phyloP scores from a whole-genome alignment of 1,140 invertebrate genomes.

The Chymomyza costata region DNA sequence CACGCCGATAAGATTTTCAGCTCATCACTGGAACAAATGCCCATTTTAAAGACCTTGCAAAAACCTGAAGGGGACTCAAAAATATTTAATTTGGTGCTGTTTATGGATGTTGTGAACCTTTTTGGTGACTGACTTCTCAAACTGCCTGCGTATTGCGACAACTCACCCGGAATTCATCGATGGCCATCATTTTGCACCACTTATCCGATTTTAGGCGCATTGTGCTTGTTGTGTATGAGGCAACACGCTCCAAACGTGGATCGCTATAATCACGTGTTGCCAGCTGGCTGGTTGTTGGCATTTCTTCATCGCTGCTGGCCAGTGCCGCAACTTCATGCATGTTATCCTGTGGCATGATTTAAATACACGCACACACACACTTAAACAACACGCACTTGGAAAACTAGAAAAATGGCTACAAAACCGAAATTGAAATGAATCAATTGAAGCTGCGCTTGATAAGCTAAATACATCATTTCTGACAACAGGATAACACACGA shows the following conservation, averaged over 20 bases:
- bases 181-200: slow-evolving; percentile 85
- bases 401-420: too few species aligned
- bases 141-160: too few species aligned
- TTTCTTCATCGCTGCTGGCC: slow-evolving; percentile 57
- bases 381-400: too few species aligned
- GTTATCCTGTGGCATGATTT: slow-evolving; percentile 22
- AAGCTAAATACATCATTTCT: too few species aligned
- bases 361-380: background rate
- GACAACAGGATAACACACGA: too few species aligned
- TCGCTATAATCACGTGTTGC: slow-evolving; percentile 53
- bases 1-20: too few species aligned
- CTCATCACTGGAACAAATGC: too few species aligned
- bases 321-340: slow-evolving; percentile 36
- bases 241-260: slow-evolving; percentile 59
- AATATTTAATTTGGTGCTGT: too few species aligned
- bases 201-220: slow-evolving; percentile 84
- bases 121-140: too few species aligned
- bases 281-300: slow-evolving; percentile 10
- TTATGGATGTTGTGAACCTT: too few species aligned
- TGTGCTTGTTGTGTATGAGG: slow-evolving; percentile 77
- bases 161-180: slow-evolving; percentile 76
- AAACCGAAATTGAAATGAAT: slow-evolving; percentile 32
- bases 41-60: too few species aligned
- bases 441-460: slow-evolving; percentile 13
- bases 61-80: too few species aligned